These are phyloP conservation scores for Drosophila merina DNA, from an alignment of 2,888 invertebrate species.

Conservation along the genomic window DNA sequence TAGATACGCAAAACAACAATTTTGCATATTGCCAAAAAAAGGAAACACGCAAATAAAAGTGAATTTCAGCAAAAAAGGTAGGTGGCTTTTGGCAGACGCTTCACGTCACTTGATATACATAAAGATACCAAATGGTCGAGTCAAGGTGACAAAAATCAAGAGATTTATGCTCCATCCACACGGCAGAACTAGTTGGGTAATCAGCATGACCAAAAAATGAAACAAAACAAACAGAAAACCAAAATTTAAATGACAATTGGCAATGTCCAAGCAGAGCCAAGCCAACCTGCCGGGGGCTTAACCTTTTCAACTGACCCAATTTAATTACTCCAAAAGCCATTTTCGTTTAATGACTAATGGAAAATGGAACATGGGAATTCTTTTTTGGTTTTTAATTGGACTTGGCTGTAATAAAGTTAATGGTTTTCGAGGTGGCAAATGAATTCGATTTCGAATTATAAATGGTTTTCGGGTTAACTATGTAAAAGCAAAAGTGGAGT, in stretches of 20 bases:
- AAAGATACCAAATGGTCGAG: conserved; percentile 28
- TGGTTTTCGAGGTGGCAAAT: conserved; percentile 25
- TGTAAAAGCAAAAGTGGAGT: neutral
- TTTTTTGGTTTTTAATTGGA: conserved; percentile 36
- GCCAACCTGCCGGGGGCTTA: conserved; percentile 38
- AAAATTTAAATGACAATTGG: conserved; percentile 58
- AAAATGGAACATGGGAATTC: conserved; percentile 74
- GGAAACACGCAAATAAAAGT: conserved; percentile 48
- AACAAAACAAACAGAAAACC: conserved; percentile 18
- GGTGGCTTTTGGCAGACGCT: conserved; percentile 20
- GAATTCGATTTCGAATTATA: conserved; percentile 15
- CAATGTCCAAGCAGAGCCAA: conserved; percentile 19
- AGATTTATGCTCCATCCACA: conserved; percentile 62
- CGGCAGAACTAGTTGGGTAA: conserved; percentile 39
- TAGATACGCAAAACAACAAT: conserved; percentile 48
- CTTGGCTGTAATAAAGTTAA: conserved; percentile 48
- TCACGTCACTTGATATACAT: conserved; percentile 50
- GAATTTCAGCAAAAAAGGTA: conserved; percentile 22
- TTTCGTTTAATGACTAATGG: conserved; percentile 49
- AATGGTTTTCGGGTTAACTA: neutral
- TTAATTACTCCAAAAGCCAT: conserved; percentile 46
- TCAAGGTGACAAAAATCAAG: conserved; percentile 53
- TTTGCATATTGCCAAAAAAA: conserved; percentile 66
- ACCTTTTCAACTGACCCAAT: conserved; percentile 55
- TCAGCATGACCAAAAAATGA: conserved; percentile 19